These are phyloP conservation scores for Falco concolor DNA, from an alignment of 2,797 vertebrate species.

Conservation along the genomic window DNA sequence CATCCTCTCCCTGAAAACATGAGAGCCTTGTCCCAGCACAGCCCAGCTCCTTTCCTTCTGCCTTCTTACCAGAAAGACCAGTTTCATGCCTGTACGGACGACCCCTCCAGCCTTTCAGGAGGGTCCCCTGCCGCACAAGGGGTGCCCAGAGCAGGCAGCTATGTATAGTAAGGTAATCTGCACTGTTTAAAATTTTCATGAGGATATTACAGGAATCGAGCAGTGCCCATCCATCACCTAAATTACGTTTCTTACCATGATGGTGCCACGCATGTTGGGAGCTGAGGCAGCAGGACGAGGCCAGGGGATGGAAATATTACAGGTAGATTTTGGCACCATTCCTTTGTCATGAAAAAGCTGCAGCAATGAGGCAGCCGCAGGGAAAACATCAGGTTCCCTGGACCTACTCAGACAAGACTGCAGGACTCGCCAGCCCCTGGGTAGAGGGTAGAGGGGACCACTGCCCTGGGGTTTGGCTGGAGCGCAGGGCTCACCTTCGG, in stretches of 20 bases:
- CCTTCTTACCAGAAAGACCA: background rate
- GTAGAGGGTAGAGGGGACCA: background rate
- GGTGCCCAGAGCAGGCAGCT: background rate
- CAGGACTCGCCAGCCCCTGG: background rate
- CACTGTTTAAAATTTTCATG: background rate
- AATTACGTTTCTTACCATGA: background rate
- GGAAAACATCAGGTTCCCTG: background rate
- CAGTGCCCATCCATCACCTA: background rate
- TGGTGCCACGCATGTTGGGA: fast-evolving
- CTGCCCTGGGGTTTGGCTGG: background rate
- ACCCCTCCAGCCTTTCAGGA: no score
- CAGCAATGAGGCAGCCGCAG: fast-evolving
- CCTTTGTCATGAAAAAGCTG: background rate
- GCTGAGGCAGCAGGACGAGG: background rate
- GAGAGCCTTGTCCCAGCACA: background rate
- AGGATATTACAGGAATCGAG: background rate
- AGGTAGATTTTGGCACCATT: fast-evolving
- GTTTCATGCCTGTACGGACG: background rate
- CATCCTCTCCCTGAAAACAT: fast-evolving
- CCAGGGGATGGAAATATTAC: background rate
- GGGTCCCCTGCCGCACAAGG: background rate
- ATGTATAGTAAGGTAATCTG: background rate
- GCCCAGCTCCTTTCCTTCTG: background rate
- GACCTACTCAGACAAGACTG: fast-evolving
- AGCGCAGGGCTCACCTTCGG: fast-evolving